A percentile compares a stretch with the other conserved stretches of the same genome.
These are phyloP conservation scores for Anniella stebbinsi DNA, from an alignment of 2,797 vertebrate species.

Conservation along the genomic window DNA sequence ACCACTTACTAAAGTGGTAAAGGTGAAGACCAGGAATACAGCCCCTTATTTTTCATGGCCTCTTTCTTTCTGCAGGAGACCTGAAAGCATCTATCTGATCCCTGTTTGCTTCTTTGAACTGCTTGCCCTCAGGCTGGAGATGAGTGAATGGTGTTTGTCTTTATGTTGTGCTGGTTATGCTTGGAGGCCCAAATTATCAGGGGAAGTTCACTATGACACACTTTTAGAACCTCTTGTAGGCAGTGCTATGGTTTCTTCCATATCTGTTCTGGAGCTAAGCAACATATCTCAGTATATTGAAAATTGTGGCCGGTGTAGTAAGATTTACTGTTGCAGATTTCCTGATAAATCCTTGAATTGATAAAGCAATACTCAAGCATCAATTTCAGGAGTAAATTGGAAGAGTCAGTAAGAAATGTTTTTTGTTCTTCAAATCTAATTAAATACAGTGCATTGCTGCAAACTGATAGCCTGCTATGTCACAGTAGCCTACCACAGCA, in stretches of 20 bases:
- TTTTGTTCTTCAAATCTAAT: background rate
- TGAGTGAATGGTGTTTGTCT: conserved; percentile 30
- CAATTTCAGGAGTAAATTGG: background rate
- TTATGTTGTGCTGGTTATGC: conserved; percentile 25
- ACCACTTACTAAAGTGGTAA: background rate
- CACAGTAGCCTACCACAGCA: background rate
- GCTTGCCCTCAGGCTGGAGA: conserved; percentile 14
- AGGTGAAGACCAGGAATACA: background rate
- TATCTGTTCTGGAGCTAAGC: background rate
- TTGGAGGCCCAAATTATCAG: conserved; percentile 14
- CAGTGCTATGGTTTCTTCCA: conserved; percentile 21
- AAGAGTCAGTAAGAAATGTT: background rate
- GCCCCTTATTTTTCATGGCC: conserved; percentile 16
- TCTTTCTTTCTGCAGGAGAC: conserved; percentile 15
- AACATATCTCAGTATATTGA: background rate
- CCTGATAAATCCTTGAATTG: background rate
- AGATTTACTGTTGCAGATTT: background rate
- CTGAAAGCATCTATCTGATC: conserved; percentile 35
- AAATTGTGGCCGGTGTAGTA: background rate
- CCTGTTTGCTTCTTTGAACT: conserved; percentile 35
- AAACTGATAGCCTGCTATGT: too few species aligned
- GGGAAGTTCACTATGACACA: background rate
- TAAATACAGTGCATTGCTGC: background rate
- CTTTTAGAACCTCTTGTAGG: conserved; percentile 2
- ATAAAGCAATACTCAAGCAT: background rate